Evolutionary conservation across 2,888 invertebrate genomes (phyloP), one percentile per base, ranked within the genome.

Genomic region (Notocelia uddmanniana): DNA sequence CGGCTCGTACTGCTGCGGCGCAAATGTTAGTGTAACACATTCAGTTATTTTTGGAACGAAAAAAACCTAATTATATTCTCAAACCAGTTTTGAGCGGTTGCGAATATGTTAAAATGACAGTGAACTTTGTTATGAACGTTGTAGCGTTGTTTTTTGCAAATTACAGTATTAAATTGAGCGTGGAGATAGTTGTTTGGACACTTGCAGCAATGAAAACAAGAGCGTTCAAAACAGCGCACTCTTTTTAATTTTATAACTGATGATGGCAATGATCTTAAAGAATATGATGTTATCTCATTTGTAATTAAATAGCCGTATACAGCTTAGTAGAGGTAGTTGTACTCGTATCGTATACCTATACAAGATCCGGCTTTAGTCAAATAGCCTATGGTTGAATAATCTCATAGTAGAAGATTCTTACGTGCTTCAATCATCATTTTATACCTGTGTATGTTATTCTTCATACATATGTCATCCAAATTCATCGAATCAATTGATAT

Each of bases 41-140:
- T 71, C 66, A 62, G 68, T 71, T 74, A 74, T 74, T 74, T 74
- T 71, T 68, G 67, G 71, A 68, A 74, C 62, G 66, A 71, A 74
- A 74, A n/a, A 74, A 74, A 74, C 69, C 71, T 74, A 74, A 74
- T 74, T 74, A 74, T 74, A 71, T 37, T 55, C 50, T 13, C 58
- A 58, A 71, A 71, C 74, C 67, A 52, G 74, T 71, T 71, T 63
- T 41, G n/a, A 37, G 57, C 58, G 58, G 73, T 68, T 59, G 55
- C 59, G 18, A 45, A 63, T 31, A 6, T 37, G 31, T n/a, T n/a
- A 41, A 13, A 31, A 15, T 64, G 31, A 68, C 8, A 3, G 5
- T 54, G 34, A 18, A 59, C 48, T 55, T 26, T 64, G 41, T 50
- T 3, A 5, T 34, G 8, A 18, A 19, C 8, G 41, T 13, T 3